Evolutionary conservation across 2,888 invertebrate species (phyloP), one percentile per base, ranked within the genome.

Genomic region (Omphaloscelis lunosa): DNA sequence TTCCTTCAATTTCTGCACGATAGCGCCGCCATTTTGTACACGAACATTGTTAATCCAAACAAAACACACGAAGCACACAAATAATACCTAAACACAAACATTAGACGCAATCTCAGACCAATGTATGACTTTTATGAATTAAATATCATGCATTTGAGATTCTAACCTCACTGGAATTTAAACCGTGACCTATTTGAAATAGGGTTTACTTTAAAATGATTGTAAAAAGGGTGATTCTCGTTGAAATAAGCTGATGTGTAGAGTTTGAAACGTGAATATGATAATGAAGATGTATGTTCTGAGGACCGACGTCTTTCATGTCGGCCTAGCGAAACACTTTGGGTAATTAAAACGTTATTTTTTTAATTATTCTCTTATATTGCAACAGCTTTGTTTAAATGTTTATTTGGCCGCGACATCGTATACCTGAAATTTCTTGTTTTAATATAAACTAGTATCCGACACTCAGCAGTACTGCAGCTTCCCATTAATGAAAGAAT

Each of bases 121-220:
- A 68, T 86, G 70, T 73, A 74, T 80, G 76, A 86, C 74, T 86
- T 79, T 76, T 80, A 79, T 87, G 78, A 86, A 87, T 87, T 73
- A 86, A 80, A 82, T 86, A 83, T 66, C 78, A 75, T 66, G 65
- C 75, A 81, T 76, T 81, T 27, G 34, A 72, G 67, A 58, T 17
- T 12, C 12, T 11, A 17, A 68, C 7, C 15, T 6, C 15, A 58
- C 29, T 56, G 1, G 5, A 75, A 73, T 72, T 58, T 69, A 20
- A 69, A 66, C 68, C 34, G 8, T 75, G 45, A 0, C 0, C 0
- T 0, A 0, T 53, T 7, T 1, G 7, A 0, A 20, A 68, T 75
- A 81, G 12, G 41, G 75, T 72, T 69, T 61, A 23, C 7, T 65
- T 68, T 75, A 48, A 17, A 67, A 53, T 29, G 48, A 3, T 17